These are phyloP conservation scores for Trissoscelio sp. DNA, from an alignment of 2,888 invertebrate genomes.

Conservation along the genomic window DNA sequence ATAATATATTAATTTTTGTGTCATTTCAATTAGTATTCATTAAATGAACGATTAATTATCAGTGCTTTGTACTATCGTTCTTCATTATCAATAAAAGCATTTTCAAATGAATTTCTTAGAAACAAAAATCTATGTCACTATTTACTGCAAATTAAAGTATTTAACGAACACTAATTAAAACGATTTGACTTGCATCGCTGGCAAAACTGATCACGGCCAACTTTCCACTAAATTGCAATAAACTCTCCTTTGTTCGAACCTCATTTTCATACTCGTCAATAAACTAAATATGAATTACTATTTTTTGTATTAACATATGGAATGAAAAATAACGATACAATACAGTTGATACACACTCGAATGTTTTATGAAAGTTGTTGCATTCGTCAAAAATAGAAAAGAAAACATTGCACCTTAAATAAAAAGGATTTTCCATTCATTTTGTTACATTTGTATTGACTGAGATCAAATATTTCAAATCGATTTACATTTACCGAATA, in stretches of 20 bases:
- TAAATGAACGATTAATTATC: neutral
- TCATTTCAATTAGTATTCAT: constrained; percentile 19
- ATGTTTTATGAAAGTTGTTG: neutral
- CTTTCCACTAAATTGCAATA: constrained; percentile 1
- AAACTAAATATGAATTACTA: neutral
- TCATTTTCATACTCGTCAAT: neutral
- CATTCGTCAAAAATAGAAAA: neutral
- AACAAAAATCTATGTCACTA: too few relatives aligned
- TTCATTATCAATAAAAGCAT: neutral
- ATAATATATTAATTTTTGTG: constrained; percentile 25
- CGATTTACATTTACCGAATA: constrained; percentile 2
- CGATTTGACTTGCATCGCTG: neutral
- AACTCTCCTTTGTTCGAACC: neutral
- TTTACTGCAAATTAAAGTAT: neutral
- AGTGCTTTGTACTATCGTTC: constrained; percentile 16
- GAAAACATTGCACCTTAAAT: constrained; percentile 1
- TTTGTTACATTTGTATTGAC: constrained; percentile 7
- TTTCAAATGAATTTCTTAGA: neutral
- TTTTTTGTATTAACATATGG: neutral
- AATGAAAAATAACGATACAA: constrained; percentile 8
- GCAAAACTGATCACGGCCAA: neutral
- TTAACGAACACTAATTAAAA: constrained; percentile 20
- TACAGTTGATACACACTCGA: neutral
- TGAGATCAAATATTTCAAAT: constrained; percentile 29
- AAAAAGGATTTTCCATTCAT: neutral